These are phyloP conservation scores for Nomia melanderi DNA, from an alignment of 1,140 invertebrate species.

Conservation along the genomic window DNA sequence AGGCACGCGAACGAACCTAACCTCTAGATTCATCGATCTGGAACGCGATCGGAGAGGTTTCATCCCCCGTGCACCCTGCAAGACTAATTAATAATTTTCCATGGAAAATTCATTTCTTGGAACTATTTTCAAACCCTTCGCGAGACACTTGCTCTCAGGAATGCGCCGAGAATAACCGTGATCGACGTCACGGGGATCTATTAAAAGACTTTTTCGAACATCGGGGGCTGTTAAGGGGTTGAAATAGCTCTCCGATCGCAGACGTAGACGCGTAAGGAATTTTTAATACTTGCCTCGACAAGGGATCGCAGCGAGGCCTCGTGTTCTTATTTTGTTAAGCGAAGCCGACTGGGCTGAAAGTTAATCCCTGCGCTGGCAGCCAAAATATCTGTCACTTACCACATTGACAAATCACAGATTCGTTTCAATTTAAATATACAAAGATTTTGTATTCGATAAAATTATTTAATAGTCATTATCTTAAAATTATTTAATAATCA, in stretches of 20 bases:
- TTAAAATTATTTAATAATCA: too few relatives aligned
- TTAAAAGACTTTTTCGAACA: neutral
- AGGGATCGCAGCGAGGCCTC: constrained; percentile 19
- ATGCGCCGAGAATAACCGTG: too few relatives aligned
- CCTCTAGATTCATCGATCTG: neutral
- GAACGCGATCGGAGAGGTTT: constrained; percentile 8
- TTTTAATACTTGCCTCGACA: constrained; percentile 37
- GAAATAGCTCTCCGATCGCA: neutral
- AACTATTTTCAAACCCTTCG: too few relatives aligned
- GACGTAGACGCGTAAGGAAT: constrained; percentile 19
- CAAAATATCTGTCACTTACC: too few relatives aligned
- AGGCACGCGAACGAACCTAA: constrained; percentile 3
- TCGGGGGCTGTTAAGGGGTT: neutral
- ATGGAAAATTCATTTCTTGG: too few relatives aligned
- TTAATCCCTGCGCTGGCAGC: too few relatives aligned
- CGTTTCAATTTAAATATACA: too few relatives aligned
- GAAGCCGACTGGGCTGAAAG: neutral
- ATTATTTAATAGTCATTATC: too few relatives aligned
- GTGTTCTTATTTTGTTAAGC: constrained; percentile 40
- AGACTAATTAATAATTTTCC: too few relatives aligned
- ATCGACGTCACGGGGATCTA: neutral
- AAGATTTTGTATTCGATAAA: too few relatives aligned
- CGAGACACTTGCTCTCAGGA: too few relatives aligned
- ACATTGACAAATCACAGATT: too few relatives aligned
- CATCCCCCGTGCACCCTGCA: neutral